These are phyloP conservation scores for Amblyopsis hoosieri DNA, from an alignment of 2,797 vertebrate species.

Conservation along the genomic window DNA sequence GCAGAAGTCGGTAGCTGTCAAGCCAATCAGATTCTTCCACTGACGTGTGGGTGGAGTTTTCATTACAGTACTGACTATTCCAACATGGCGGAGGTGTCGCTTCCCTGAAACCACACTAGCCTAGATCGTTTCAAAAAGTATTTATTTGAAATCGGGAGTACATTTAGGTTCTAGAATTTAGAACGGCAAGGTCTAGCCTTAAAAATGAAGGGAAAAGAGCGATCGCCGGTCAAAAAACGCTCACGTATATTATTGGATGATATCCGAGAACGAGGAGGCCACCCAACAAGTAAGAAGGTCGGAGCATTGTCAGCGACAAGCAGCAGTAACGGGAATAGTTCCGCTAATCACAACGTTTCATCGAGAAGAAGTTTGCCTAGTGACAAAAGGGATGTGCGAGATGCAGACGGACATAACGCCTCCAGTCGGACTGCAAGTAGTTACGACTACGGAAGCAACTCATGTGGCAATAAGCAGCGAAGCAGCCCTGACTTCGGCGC, in stretches of 20 bases:
- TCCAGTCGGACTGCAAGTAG: constrained; percentile 76
- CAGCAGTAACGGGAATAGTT: constrained; percentile 71
- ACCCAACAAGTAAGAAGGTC: constrained; percentile 79
- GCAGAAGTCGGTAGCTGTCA: constrained; percentile 9
- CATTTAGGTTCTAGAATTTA: background rate
- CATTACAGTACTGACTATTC: constrained; percentile 39
- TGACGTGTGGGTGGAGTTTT: constrained; percentile 43
- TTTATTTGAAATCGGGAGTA: background rate
- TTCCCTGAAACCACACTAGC: constrained; percentile 30
- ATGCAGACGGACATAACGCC: constrained; percentile 51
- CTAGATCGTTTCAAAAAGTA: constrained; percentile 11
- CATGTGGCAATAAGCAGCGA: constrained; percentile 68
- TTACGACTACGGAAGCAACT: constrained; percentile 72
- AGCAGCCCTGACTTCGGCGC: constrained; percentile 63
- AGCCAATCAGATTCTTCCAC: constrained; percentile 48
- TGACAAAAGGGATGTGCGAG: constrained; percentile 79
- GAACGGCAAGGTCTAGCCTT: background rate
- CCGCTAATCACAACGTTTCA: constrained; percentile 58
- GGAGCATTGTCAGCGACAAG: constrained; percentile 68
- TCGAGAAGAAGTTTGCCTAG: constrained; percentile 69
- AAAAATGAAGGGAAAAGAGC: constrained; percentile 93
- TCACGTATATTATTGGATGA: constrained; percentile 86
- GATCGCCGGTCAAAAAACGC: constrained; percentile 92
- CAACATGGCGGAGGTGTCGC: constrained; percentile 62
- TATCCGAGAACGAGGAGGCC: constrained; percentile 86